phyloP scores from a whole-genome alignment of 1,140 invertebrate genomes.

The Brachionus koreanus region DNA sequence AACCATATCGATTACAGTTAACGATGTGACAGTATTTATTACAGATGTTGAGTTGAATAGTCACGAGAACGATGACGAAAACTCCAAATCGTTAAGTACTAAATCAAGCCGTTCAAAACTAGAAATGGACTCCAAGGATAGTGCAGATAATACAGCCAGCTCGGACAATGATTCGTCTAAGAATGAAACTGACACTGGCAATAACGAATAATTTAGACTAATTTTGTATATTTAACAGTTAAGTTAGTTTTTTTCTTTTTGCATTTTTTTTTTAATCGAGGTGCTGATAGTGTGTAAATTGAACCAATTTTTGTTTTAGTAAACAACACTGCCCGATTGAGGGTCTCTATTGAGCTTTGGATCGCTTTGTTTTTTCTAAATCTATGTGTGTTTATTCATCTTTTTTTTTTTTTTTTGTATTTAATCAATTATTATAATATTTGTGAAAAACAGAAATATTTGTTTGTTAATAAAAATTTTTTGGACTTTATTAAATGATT shows the following conservation, averaged over 20 bases:
- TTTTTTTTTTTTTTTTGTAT: not conserved
- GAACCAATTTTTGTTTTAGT: constrained; percentile 15
- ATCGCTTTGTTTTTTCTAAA: not conserved
- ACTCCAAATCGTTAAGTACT: not conserved
- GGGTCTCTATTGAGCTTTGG: not conserved
- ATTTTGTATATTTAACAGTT: not conserved
- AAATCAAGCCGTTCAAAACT: not conserved
- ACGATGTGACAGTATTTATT: constrained; percentile 35
- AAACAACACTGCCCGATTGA: constrained; percentile 8
- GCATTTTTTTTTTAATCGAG: not conserved
- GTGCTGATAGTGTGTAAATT: not conserved
- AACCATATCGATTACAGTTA: constrained; percentile 42
- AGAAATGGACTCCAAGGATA: not conserved
- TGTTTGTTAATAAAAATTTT: not conserved
- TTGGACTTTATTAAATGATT: not conserved
- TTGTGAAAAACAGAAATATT: not conserved
- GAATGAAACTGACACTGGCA: not conserved
- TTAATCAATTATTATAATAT: not conserved
- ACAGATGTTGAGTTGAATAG: constrained; percentile 21
- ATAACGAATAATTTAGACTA: not conserved
- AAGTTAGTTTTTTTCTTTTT: not conserved
- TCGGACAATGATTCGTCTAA: not conserved
- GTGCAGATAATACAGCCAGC: constrained; percentile 11
- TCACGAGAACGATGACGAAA: not conserved
- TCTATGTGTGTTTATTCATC: not conserved